Base-by-base conservation (phyloP, 2,113 vertebrate species). In the Barbus barbus region DNA sequence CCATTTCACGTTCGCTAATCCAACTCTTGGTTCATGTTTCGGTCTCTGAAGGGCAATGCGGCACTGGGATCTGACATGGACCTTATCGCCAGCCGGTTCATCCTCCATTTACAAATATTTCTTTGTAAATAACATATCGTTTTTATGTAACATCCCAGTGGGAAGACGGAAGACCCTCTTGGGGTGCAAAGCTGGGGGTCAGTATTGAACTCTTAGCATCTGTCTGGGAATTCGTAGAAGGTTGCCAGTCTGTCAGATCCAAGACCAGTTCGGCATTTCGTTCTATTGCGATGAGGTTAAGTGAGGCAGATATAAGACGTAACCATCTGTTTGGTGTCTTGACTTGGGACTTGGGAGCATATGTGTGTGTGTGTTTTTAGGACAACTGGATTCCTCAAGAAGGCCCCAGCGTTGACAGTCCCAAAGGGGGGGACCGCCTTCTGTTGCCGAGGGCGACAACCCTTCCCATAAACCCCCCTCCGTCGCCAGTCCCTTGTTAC, bases 21-120 rank as follows among this genome's bases (percentile, higher is more conserved):
- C 72, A 81, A 53, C 78, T 61, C 16, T 28, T 18, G 89, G 80
- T 84, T 92, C 85, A 58, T 85, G 61, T 91, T 91, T 85, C 84
- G 74, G 79, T 51, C 75, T 83, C 60, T 78, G 73, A 85, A 85
- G 86, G 81, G 91, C 24, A 78, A 83, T 76, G 81, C 73, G 81
- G 58, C 77, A 73, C 26, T 60, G 67, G 67, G 51, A 51, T 67
- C 56, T 78, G 78, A 78, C 28, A 18, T 78, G 81, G 74, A 73
- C 86, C 90, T 87, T 91, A 88, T 90, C 78, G 71, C 86, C 88
- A 87, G 87, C 85, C 81, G 20, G 89, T 67, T 86, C 86, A 86
- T 87, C 61, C 90, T 92, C 93, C 93, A 95, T 94, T 95, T 95
- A 95, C 94, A 94, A 94, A 95, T 95, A 94, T 95, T 94, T 94